Evolutionary conservation across 2,113 vertebrate genomes (phyloP).

Genomic region (Shinisaurus crocodilurus): DNA sequence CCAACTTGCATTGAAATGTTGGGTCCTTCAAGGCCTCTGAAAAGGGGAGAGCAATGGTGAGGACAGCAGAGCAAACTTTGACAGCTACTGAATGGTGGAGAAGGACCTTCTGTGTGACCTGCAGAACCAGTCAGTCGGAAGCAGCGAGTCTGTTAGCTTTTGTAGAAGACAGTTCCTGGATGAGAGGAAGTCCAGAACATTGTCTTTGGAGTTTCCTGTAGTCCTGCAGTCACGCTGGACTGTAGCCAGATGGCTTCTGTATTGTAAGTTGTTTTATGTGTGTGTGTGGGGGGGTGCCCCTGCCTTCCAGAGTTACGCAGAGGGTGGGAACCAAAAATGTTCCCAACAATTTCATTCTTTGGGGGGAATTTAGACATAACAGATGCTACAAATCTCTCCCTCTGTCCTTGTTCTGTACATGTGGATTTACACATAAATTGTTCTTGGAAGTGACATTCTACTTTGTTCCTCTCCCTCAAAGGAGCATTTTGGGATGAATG

Average conservation of each 20-base stretch:
- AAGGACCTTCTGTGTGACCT: too few relatives aligned
- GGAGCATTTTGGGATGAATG: constrained; percentile 19
- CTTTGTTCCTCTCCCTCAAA: constrained; percentile 2
- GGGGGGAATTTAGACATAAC: constrained; percentile 6
- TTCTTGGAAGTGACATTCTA: constrained; percentile 9
- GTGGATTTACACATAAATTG: background rate
- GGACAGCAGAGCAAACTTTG: too few relatives aligned
- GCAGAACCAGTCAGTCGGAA: too few relatives aligned
- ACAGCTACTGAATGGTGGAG: too few relatives aligned
- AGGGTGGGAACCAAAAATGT: constrained; percentile 23
- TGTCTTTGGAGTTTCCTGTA: background rate
- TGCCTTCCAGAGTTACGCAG: constrained; percentile 16
- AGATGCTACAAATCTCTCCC: constrained; percentile 43
- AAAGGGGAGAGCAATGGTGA: too few relatives aligned
- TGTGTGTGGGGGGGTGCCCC: background rate
- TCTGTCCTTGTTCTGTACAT: background rate
- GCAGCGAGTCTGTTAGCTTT: too few relatives aligned
- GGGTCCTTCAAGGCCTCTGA: too few relatives aligned
- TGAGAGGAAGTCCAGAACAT: too few relatives aligned
- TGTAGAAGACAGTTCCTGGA: too few relatives aligned
- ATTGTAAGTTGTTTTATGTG: background rate
- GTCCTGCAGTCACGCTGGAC: background rate
- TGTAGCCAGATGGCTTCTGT: background rate
- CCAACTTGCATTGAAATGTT: too few relatives aligned
- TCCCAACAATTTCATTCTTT: constrained; percentile 46